Conservation (phyloP, 2,888 invertebrate genomes). For the Apamea crenata region DNA sequence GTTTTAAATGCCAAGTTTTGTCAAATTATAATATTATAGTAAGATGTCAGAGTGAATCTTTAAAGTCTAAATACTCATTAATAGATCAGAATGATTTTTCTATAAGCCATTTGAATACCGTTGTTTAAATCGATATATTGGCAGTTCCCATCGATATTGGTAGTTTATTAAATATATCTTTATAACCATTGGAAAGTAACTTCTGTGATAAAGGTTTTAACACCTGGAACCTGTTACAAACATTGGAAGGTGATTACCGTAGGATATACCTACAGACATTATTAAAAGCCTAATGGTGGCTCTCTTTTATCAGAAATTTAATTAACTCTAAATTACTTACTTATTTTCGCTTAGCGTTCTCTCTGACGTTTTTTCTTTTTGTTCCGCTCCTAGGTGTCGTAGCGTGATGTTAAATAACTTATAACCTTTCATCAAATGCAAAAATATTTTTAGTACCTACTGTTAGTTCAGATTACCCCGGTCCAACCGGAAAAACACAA, state of each 20-base stretch:
- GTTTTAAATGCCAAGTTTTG: no score
- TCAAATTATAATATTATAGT: no score
- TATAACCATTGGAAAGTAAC: no score
- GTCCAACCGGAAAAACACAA: background rate
- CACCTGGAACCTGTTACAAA: background rate
- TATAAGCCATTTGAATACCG: no score
- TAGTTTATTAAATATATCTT: no score
- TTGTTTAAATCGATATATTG: no score
- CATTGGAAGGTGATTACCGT: background rate
- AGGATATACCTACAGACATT: background rate
- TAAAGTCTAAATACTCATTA: no score
- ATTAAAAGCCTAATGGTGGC: background rate
- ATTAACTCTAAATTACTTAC: background rate
- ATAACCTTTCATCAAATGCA: background rate
- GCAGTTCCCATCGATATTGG: no score
- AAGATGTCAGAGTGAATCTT: no score
- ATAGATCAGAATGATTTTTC: no score
- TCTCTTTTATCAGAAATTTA: background rate
- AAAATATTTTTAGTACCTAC: background rate
- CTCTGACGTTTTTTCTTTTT: background rate
- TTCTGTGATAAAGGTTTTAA: no score
- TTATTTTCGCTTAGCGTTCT: background rate
- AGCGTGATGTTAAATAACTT: background rate
- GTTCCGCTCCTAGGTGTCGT: background rate
- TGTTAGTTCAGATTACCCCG: background rate